Evolutionary conservation across 1,140 invertebrate genomes (phyloP).

Genomic region (Drosophila lowei): DNA sequence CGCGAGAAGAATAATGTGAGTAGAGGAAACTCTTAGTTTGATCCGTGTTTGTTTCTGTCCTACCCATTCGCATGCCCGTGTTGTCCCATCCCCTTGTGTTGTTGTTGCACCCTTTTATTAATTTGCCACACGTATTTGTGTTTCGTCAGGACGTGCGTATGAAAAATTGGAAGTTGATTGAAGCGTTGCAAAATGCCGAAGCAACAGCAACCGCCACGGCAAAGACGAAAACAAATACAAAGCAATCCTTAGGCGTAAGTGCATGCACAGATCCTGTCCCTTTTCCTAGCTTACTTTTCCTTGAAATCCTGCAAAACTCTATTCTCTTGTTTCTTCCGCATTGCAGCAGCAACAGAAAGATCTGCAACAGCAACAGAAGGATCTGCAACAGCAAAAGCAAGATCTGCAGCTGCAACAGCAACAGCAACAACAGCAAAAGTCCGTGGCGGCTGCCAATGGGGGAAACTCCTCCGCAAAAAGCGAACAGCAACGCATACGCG

Average conservation of each 20-base stretch:
- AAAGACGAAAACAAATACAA: constrained; percentile 81
- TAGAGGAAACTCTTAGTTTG: constrained; percentile 26
- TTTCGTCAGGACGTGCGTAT: constrained; percentile 89
- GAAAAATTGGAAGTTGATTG: constrained; percentile 95
- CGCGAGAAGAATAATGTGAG: constrained; percentile 91
- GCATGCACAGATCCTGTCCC: constrained; percentile 41
- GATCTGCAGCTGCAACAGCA: constrained; percentile 52
- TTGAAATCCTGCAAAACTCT: neutral
- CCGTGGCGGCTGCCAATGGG: constrained; percentile 29
- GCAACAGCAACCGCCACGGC: constrained; percentile 80
- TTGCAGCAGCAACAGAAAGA: constrained; percentile 63
- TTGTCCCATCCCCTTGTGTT: neutral
- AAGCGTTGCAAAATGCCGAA: constrained; percentile 91
- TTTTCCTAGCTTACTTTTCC: neutral
- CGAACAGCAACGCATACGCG: constrained; percentile 76
- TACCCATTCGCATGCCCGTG: neutral
- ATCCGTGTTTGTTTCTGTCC: neutral
- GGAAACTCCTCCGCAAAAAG: constrained; percentile 45
- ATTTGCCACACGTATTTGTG: constrained; percentile 64
- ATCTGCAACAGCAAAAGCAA: constrained; percentile 64
- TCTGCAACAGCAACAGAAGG: constrained; percentile 62
- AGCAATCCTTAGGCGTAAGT: constrained; percentile 84
- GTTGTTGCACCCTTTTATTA: constrained; percentile 41
- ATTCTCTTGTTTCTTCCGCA: too few species aligned
- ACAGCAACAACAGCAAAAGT: constrained; percentile 22